phyloP scores from a whole-genome alignment of 2,888 invertebrate genomes.

The Erebia epiphron region DNA sequence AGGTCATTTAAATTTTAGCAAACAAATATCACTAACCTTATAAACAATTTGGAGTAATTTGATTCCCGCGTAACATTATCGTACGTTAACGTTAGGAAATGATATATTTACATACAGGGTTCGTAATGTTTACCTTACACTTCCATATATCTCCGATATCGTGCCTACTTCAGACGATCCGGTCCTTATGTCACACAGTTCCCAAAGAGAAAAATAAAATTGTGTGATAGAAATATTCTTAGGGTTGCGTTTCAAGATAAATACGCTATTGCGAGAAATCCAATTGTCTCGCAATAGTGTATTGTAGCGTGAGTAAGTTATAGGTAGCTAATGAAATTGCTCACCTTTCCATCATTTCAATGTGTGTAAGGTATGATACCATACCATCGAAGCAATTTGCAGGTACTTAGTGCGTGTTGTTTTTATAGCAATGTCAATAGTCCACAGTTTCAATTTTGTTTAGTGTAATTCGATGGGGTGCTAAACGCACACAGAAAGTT shows the following conservation, averaged over 20 bases:
- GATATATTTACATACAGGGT: constrained; percentile 39
- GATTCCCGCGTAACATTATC: constrained; percentile 20
- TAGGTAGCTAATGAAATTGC: neutral
- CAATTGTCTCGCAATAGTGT: neutral
- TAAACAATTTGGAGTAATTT: neutral
- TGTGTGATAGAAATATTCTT: too few species aligned
- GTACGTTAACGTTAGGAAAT: constrained; percentile 30
- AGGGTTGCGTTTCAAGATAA: too few species aligned
- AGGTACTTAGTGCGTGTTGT: too few species aligned
- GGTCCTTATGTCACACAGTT: constrained; percentile 35
- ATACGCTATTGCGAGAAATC: neutral
- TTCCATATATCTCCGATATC: constrained; percentile 36
- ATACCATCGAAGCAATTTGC: too few species aligned
- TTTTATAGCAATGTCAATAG: too few species aligned
- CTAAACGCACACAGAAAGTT: too few species aligned
- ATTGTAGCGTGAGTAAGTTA: neutral
- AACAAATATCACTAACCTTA: neutral
- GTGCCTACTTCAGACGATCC: constrained; percentile 34
- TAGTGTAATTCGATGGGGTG: too few species aligned
- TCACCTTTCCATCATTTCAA: too few species aligned
- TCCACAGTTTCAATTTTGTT: too few species aligned
- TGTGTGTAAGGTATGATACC: too few species aligned
- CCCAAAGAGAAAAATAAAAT: neutral
- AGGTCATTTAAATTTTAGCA: too few species aligned
- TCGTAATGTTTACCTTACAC: constrained; percentile 36